phyloP scores from a whole-genome alignment of 2,888 invertebrate genomes.

The Ophion obscuratus region DNA sequence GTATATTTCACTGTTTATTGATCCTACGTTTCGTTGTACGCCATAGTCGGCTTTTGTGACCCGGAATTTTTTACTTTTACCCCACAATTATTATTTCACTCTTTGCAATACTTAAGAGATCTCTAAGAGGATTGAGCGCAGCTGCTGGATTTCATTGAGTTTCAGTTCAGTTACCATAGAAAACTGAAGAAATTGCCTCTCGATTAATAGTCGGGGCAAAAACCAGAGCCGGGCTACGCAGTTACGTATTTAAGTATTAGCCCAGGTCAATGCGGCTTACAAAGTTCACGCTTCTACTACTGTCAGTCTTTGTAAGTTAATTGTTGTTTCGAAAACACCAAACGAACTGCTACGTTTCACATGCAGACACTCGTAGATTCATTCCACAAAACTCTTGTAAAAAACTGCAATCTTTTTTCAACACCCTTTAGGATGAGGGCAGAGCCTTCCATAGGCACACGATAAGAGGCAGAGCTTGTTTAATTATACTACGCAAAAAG shows the following conservation, averaged over 20 bases:
- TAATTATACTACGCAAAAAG: constrained; percentile 4
- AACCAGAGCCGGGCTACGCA: too few species aligned
- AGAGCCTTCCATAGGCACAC: background rate
- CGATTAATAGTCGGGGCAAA: too few species aligned
- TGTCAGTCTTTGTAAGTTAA: background rate
- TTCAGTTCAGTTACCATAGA: background rate
- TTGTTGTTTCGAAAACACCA: background rate
- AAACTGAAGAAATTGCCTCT: background rate
- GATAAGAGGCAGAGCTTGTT: background rate
- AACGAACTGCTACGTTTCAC: background rate
- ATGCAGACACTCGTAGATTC: background rate
- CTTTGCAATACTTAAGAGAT: background rate
- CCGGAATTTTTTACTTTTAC: background rate
- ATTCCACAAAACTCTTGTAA: background rate
- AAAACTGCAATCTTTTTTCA: background rate
- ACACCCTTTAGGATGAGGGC: background rate
- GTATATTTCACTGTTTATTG: too few species aligned
- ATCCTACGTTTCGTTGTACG: too few species aligned
- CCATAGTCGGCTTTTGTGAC: too few species aligned
- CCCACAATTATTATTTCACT: background rate
- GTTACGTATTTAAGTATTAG: too few species aligned
- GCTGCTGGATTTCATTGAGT: background rate
- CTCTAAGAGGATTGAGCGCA: background rate
- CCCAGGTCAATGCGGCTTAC: too few species aligned
- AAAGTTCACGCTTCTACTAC: too few species aligned